Evolutionary conservation across 2,888 invertebrate genomes (phyloP).

Genomic region (Elysia crispata): DNA sequence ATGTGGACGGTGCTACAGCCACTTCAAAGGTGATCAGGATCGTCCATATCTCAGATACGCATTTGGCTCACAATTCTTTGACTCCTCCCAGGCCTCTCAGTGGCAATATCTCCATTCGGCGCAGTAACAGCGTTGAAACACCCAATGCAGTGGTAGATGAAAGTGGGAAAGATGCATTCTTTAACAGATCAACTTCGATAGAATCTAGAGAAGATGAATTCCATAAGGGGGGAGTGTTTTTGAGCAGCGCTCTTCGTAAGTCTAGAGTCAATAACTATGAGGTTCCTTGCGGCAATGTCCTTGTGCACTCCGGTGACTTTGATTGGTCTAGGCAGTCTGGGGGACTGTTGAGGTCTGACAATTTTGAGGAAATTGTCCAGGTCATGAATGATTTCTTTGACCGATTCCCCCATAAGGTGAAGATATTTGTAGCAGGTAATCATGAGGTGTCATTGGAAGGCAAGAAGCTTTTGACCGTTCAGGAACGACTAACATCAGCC

Average conservation of each 20-base stretch:
- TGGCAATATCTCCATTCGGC: slow-evolving; percentile 41
- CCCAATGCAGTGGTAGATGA: slow-evolving; percentile 39
- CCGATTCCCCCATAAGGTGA: slow-evolving; percentile 66
- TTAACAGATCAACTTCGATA: slow-evolving; percentile 13
- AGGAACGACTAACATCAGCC: slow-evolving; percentile 60
- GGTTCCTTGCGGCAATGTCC: slow-evolving; percentile 71
- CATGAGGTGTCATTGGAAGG: slow-evolving; percentile 66
- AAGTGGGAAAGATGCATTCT: slow-evolving; percentile 43
- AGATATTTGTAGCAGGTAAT: slow-evolving; percentile 73
- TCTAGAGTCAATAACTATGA: slow-evolving; percentile 24
- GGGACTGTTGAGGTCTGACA: slow-evolving; percentile 43
- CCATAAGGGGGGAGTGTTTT: slow-evolving; percentile 43
- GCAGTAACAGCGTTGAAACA: slow-evolving; percentile 27
- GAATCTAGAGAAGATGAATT: slow-evolving; percentile 13
- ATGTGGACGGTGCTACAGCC: slow-evolving; percentile 27
- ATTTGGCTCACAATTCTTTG: slow-evolving; percentile 60
- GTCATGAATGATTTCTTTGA: slow-evolving; percentile 62
- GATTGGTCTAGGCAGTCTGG: slow-evolving; percentile 53
- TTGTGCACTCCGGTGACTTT: slow-evolving; percentile 73
- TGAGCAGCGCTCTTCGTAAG: slow-evolving; percentile 29
- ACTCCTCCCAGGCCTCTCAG: slow-evolving; percentile 44
- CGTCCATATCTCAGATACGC: slow-evolving; percentile 74
- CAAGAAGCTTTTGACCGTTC: slow-evolving; percentile 55
- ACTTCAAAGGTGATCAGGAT: slow-evolving; percentile 56
- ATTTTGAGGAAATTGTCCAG: slow-evolving; percentile 49